These are phyloP conservation scores for Marmota monax DNA, from an alignment of 2,113 vertebrate genomes.

Conservation along the genomic window DNA sequence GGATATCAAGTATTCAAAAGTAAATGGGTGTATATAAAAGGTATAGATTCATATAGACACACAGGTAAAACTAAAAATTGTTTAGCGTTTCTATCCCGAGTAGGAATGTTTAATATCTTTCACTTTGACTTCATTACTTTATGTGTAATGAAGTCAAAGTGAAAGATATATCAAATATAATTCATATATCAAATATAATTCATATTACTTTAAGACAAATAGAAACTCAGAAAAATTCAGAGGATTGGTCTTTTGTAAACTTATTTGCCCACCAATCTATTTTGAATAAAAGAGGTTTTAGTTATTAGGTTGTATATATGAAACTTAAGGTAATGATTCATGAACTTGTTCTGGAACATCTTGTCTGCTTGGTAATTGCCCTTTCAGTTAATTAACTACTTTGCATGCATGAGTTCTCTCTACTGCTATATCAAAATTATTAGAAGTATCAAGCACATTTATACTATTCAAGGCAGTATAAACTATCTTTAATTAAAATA, in stretches of 20 bases:
- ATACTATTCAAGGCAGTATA: conserved; percentile 40
- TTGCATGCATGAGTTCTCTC: conserved; percentile 59
- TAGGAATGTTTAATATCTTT: background rate
- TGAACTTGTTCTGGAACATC: conserved; percentile 62
- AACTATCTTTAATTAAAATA: conserved; percentile 66
- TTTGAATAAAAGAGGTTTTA: background rate
- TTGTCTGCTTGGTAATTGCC: conserved; percentile 65
- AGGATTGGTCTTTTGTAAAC: background rate
- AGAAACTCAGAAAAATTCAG: background rate
- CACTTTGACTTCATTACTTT: background rate
- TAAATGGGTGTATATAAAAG: background rate
- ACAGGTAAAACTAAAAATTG: fast-evolving
- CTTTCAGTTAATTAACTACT: conserved; percentile 75
- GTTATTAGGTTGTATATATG: fast-evolving
- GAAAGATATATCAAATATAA: background rate
- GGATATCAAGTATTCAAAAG: background rate
- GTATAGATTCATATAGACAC: too few relatives aligned
- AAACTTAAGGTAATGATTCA: conserved; percentile 44
- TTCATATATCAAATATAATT: background rate
- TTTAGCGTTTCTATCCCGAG: background rate
- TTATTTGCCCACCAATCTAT: background rate
- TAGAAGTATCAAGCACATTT: conserved; percentile 54
- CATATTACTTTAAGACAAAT: background rate
- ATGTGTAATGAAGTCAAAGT: too few relatives aligned
- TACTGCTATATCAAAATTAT: conserved; percentile 69